Base-by-base conservation (phyloP, 2,113 vertebrate species). In the Austrofundulus limnaeus region DNA sequence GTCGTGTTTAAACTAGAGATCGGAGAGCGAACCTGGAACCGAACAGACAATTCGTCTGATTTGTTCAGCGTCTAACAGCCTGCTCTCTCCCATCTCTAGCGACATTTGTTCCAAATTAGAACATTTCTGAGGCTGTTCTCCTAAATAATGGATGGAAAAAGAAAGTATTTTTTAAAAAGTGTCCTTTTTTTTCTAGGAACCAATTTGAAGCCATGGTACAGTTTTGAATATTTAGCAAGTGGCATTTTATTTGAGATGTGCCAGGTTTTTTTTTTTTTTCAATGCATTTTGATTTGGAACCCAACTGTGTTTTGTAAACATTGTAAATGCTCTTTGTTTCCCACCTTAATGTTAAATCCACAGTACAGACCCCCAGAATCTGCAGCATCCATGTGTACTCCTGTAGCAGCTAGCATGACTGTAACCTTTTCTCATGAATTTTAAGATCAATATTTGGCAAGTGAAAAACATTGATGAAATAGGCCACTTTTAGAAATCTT, bases 101-200 rank as follows among this genome's bases (percentile, higher is more conserved):
- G 50, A 62, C 67, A 73, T 78, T 80, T 84, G 83, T 88, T 86
- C 82, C 83, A 88, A 87, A 88, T 88, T 77, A 87, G 74, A 86
- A 85, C 74, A 80, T 83, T 48, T 61, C 39, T 65, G 57, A 70
- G 67, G 78, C 37, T 64, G 48, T 55, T 19, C n/a, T 72, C 54
- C 60, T 76, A 60, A 79, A 70, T 61, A 74, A 75, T 61, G 68
- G 52, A 34, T 78, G 31, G 78, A 73, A 73, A 69, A 53, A 76
- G 78, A 20, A 77, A 42, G 48, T 61, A 16, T 75, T 81, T 81
- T 75, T 37, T 72, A 69, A 90, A 89, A 82, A 88, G 86, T 84
- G n/a, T n/a, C n/a, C 77, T 82, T 90, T 90, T 90, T 52, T 87
- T 89, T 88, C 70, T 85, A 85, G 84, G 82, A 90, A 85, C 67